A percentile compares a stretch with the other conserved stretches of the same genome.
Evolutionary conservation across 2,888 invertebrate genomes (phyloP).

Genomic region (Hedya salicella): DNA sequence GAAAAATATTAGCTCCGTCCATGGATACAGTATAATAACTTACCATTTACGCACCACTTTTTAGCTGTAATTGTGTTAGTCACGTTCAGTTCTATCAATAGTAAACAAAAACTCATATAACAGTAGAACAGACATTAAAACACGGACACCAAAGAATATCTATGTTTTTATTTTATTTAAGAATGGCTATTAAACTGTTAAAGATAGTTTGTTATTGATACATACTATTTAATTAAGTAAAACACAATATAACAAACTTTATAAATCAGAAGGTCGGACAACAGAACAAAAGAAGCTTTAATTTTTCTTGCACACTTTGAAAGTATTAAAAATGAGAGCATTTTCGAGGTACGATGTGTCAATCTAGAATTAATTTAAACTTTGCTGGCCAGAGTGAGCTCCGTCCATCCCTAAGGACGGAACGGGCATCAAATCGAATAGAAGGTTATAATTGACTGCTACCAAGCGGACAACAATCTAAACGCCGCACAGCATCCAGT

Average conservation of each 20-base stretch:
- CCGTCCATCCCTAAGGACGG: constrained; percentile 71
- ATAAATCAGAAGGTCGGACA: constrained; percentile 2
- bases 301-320: constrained; percentile 35
- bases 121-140: too few species aligned
- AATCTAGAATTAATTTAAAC: constrained; percentile 83
- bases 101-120: too few species aligned
- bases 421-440: constrained; percentile 80
- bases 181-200: too few species aligned
- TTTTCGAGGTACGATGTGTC: constrained; percentile 74
- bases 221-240: background rate
- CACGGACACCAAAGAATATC: too few species aligned
- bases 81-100: background rate
- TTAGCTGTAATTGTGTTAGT: background rate
- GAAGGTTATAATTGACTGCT: constrained; percentile 79
- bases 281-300: constrained; percentile 3
- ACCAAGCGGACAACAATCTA: constrained; percentile 70
- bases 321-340: constrained; percentile 71
- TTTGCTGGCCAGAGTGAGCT: constrained; percentile 78
- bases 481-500: constrained; percentile 57
- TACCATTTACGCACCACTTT: constrained; percentile 32
- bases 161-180: too few species aligned
- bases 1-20: constrained; percentile 40
- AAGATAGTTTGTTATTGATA: too few species aligned
- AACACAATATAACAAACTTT: background rate
- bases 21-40: constrained; percentile 36